Percentiles rank a stretch among this genome's conserved stretches.
phyloP scores from a whole-genome alignment of 2,113 vertebrate genomes.

The Burhinus oedicnemus region DNA sequence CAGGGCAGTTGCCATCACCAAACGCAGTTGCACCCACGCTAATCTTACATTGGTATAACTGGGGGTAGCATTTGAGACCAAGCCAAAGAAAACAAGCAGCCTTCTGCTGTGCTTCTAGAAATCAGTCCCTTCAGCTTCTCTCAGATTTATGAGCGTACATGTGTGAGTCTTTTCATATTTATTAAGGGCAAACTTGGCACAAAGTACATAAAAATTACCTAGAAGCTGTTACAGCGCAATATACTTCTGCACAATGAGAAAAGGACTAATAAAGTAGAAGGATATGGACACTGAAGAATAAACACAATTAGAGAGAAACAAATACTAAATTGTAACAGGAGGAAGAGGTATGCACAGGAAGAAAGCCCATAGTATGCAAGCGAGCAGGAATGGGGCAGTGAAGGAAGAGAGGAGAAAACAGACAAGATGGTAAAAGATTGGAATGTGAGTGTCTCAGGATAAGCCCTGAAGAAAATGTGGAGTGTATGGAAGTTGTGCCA shows the following conservation, averaged over 20 bases:
- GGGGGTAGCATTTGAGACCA: background rate
- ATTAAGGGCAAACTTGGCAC: background rate
- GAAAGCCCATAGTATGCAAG: background rate
- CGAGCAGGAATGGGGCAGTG: rapidly evolving
- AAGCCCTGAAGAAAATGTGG: background rate
- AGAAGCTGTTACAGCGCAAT: background rate
- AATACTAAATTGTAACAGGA: background rate
- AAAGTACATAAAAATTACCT: background rate
- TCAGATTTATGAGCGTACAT: background rate
- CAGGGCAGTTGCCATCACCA: background rate
- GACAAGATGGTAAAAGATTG: background rate
- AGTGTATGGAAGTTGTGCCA: background rate
- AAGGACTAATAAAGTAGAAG: background rate
- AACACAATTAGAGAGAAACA: background rate
- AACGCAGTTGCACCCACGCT: background rate
- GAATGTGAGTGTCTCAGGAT: background rate
- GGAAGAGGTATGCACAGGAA: background rate
- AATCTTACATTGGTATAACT: background rate
- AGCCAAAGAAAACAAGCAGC: background rate
- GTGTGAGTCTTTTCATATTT: background rate
- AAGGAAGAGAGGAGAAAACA: background rate
- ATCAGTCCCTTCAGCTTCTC: background rate
- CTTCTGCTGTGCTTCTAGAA: background rate
- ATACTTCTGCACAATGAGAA: background rate
- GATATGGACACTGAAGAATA: background rate